Evolutionary conservation across 2,888 invertebrate species (phyloP).

Genomic region (Acanthosoma haemorrhoidale): DNA sequence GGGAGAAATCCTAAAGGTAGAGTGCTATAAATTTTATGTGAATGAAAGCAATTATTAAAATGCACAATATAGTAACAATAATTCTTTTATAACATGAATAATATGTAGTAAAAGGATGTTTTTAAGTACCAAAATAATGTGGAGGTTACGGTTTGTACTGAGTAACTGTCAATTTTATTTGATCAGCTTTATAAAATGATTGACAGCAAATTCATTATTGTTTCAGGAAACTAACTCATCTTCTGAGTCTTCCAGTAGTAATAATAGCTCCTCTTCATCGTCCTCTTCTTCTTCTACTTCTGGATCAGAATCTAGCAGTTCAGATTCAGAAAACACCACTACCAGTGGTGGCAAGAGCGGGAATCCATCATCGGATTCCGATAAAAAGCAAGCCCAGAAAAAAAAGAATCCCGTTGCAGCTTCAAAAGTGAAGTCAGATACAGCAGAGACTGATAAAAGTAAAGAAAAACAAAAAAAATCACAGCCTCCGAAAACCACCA

Average conservation of each 20-base stretch:
- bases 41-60: no score
- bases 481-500: constrained; percentile 45
- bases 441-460: constrained; percentile 31
- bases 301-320: constrained; percentile 44
- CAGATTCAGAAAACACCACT: constrained; percentile 44
- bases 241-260: constrained; percentile 43
- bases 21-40: no score
- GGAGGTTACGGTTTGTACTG: no score
- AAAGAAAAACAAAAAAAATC: constrained; percentile 43
- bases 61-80: no score
- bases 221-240: constrained; percentile 38
- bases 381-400: constrained; percentile 39
- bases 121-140: no score
- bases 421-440: constrained; percentile 30
- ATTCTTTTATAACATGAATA: no score
- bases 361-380: constrained; percentile 40
- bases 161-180: no score
- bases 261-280: constrained; percentile 44
- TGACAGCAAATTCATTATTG: constrained; percentile 10
- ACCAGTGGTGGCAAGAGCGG: constrained; percentile 42
- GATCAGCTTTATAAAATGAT: no score
- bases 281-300: constrained; percentile 44
- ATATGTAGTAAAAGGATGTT: no score
- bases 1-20: no score
- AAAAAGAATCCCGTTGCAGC: constrained; percentile 38